Conservation (phyloP, 2,797 vertebrate species). For the Arnoldichthys spilopterus region DNA sequence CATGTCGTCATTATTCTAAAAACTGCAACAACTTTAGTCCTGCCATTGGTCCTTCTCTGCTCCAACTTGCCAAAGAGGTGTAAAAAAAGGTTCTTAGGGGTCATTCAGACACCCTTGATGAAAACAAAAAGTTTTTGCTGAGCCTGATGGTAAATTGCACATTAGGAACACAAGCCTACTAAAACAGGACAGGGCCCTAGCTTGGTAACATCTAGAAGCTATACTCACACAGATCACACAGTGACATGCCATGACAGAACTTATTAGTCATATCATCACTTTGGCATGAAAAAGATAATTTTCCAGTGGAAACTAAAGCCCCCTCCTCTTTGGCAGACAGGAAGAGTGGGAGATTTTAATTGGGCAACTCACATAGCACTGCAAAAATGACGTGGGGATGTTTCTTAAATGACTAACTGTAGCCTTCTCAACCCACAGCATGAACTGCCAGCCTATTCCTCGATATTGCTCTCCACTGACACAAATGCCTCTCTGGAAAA, state of each 20-base stretch:
- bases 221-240: background rate
- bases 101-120: too few relatives aligned
- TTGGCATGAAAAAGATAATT: conserved; percentile 85
- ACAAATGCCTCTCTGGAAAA: conserved; percentile 15
- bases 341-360: background rate
- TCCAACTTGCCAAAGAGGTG: too few relatives aligned
- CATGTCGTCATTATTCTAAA: too few relatives aligned
- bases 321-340: background rate
- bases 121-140: background rate
- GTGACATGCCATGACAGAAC: background rate
- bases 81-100: too few relatives aligned
- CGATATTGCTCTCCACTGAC: conserved; percentile 6
- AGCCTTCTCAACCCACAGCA: background rate
- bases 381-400: background rate
- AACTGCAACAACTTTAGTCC: too few relatives aligned
- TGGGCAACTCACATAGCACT: background rate
- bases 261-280: background rate
- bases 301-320: conserved; percentile 3
- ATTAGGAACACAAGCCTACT: background rate
- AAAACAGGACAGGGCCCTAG: background rate
- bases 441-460: background rate
- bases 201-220: background rate
- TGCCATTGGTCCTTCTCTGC: too few relatives aligned
- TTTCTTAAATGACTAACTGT: conserved; percentile 11
- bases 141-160: background rate